Evolutionary conservation across 1,140 invertebrate genomes (phyloP).

Genomic region (Centruroides vittatus): DNA sequence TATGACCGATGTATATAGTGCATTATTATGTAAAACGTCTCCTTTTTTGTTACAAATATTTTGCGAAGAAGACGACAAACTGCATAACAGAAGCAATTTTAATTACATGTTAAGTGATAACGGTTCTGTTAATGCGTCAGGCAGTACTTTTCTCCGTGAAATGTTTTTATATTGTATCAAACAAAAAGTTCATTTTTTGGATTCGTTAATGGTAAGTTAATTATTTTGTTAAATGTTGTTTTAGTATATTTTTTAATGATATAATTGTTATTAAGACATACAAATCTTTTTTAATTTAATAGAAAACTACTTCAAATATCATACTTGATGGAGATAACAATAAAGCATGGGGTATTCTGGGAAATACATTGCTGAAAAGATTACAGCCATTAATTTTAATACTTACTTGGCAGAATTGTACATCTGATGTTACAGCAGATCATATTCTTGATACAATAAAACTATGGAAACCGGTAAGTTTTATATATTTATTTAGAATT

Average conservation of each 20-base stretch:
- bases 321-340: not conserved
- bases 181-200: not conserved
- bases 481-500: not conserved
- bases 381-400: constrained; percentile 6
- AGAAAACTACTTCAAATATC: not conserved
- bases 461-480: constrained; percentile 4
- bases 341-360: not conserved
- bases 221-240: not conserved
- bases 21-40: too few relatives aligned
- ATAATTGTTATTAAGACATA: not conserved
- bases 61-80: too few relatives aligned
- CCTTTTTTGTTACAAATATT: too few relatives aligned
- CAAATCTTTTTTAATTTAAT: not conserved
- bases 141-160: not conserved
- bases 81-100: too few relatives aligned
- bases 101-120: too few relatives aligned
- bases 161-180: not conserved
- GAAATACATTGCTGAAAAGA: not conserved
- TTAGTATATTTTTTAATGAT: too few relatives aligned
- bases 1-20: too few relatives aligned
- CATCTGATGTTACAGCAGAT: constrained; percentile 3
- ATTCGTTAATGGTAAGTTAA: not conserved
- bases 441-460: constrained; percentile 7
- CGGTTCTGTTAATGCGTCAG: too few relatives aligned
- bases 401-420: constrained; percentile 4